Evolutionary conservation across 2,113 vertebrate genomes (phyloP).

Genomic region (Ginglymostoma cirratum): DNA sequence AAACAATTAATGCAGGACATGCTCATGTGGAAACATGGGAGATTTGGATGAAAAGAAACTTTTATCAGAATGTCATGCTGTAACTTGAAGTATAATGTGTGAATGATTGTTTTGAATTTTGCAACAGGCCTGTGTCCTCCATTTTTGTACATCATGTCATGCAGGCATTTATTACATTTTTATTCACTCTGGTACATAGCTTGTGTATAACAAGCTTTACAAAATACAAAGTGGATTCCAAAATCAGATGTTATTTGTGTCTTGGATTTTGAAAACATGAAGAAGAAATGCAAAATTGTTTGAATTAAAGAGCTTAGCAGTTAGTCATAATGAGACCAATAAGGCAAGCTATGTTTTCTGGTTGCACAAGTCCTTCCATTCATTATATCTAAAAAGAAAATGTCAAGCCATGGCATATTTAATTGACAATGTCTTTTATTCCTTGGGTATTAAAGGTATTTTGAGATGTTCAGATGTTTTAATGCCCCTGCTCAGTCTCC

Average conservation of each 20-base stretch:
- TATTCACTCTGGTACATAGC: not conserved
- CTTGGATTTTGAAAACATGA: not conserved
- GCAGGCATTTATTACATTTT: not conserved
- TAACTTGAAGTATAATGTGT: not conserved
- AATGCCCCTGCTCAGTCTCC: not conserved
- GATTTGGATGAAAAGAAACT: not conserved
- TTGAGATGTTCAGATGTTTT: not conserved
- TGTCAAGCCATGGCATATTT: not conserved
- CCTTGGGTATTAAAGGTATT: not conserved
- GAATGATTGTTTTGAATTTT: not conserved
- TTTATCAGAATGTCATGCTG: not conserved
- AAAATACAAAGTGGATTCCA: not conserved
- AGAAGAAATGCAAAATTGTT: not conserved
- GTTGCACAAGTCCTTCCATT: not conserved
- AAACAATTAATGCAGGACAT: not conserved
- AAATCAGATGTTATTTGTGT: not conserved
- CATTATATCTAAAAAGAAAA: not conserved
- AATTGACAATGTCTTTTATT: not conserved
- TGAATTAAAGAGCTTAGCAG: not conserved
- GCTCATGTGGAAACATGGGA: not conserved
- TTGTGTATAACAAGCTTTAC: not conserved
- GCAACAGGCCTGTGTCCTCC: not conserved
- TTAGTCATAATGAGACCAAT: not conserved
- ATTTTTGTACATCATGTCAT: not conserved
- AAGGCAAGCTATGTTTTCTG: not conserved